Evolutionary conservation across 2,888 invertebrate species (phyloP), one percentile per base, ranked within the genome.

Genomic region (Meganola albula): DNA sequence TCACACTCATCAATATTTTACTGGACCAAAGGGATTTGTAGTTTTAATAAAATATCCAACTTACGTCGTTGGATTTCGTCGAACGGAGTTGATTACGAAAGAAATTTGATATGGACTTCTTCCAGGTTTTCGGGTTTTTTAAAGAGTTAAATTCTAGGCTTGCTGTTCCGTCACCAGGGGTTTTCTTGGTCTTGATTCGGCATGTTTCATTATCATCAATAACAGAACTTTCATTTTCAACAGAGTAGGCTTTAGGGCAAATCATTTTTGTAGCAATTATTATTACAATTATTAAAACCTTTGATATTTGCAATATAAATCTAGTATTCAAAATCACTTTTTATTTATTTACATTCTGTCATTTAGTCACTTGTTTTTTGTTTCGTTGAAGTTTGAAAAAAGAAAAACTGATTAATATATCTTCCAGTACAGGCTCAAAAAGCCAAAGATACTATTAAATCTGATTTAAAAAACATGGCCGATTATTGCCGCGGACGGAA

Each of bases 1-100:
- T n/a, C n/a, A n/a, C n/a, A n/a, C n/a, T n/a, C n/a, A n/a, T n/a
- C n/a, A n/a, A n/a, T n/a, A n/a, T n/a, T n/a, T n/a, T n/a, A n/a
- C n/a, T n/a, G n/a, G n/a, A n/a, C n/a, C n/a, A n/a, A n/a, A n/a
- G n/a, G n/a, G n/a, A n/a, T n/a, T n/a, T n/a, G n/a, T n/a, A n/a
- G n/a, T n/a, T n/a, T n/a, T n/a, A n/a, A n/a, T n/a, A n/a, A n/a
- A 16, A 5, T 16, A 16, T 14, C 12, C 12, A 12, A 45, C 78
- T 74, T 64, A 85, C 84, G 45, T 84, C 83, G 47, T 77, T 82
- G 11, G 84, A 84, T 59, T 73, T 83, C 2, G 82, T 74, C 27
- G 83, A 74, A 26, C 83, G 74, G 34, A 75, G 60, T 49, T 78
- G 82, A 48, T 74, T 72, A 24, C 82, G 72, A 59, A 85, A 85